Conservation (phyloP, 1,140 invertebrate genomes). For the Calephelis nemesis region DNA sequence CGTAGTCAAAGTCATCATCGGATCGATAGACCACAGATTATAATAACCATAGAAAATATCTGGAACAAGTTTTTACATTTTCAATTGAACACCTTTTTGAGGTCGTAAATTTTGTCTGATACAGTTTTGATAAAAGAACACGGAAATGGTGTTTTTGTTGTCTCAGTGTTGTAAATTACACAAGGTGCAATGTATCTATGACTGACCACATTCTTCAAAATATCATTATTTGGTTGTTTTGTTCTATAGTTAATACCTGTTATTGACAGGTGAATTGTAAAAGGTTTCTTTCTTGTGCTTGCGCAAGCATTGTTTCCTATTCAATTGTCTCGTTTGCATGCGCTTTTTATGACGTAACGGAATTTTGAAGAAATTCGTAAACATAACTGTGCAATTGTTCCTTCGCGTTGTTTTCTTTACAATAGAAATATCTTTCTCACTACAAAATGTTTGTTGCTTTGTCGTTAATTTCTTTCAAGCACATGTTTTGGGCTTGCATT, state of each 20-base stretch:
- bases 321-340: conserved; percentile 31
- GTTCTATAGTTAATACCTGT: conserved; percentile 67
- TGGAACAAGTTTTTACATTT: conserved; percentile 1
- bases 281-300: conserved; percentile 46
- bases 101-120: conserved; percentile 17
- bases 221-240: conserved; percentile 66
- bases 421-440: conserved; percentile 41
- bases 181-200: conserved; percentile 60
- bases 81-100: conserved; percentile 16
- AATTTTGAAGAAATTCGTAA: conserved; percentile 64
- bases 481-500: conserved; percentile 35
- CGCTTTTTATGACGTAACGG: conserved; percentile 65
- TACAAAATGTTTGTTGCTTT: conserved; percentile 14
- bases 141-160: conserved; percentile 70
- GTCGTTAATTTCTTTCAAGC: conserved; percentile 34
- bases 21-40: no score
- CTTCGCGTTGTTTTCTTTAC: conserved; percentile 62
- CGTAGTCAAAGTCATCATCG: no score
- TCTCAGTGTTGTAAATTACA: conserved; percentile 70
- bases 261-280: conserved; percentile 62
- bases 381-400: conserved; percentile 61
- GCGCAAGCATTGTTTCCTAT: conserved; percentile 55
- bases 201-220: conserved; percentile 72
- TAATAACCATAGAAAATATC: no score
- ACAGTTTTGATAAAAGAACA: conserved; percentile 62